Base-by-base conservation (phyloP, 64 coral and sea anemone species). In the Montipora capricornis region DNA sequence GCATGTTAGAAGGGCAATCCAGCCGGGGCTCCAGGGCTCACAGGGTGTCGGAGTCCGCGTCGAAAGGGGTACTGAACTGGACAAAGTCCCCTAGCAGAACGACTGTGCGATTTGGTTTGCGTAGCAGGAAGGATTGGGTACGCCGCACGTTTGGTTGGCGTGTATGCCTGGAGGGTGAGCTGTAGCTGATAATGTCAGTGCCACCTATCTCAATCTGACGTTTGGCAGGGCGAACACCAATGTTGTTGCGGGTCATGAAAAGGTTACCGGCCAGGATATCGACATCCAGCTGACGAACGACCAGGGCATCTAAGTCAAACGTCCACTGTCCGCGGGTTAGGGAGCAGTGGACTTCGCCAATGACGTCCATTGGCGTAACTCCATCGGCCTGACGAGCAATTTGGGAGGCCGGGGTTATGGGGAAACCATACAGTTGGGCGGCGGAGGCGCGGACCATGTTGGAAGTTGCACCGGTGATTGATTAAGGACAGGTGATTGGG, bases 271-370 rank as follows among this genome's bases (percentile, higher is more conserved):
- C 22, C 22, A 24, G 22, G 22, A 24, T 24, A 24, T 83, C 87
- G 14, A 89, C 22, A 24, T 89, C 51, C 0, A 79, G 49, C 15
- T 89, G 74, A 16, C 74, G 74, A 20, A 89, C 79, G 19, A 83
- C 90, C 57, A 91, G 29, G n/a, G 89, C 89, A 20, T 71, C 89
- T 9, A 91, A 16, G 8, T 91, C 78, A 55, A 91, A 91, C 12
- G 61, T 80, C 20, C 16, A 14, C 12, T 48, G 11, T 11, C 79
- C 78, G 19, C 90, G 45, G 47, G 79, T 74, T 22, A 91, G 79
- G 37, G 79, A 83, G 44, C 79, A 83, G 49, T 89, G 87, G 22
- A 89, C 87, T 22, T 89, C 87, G 17, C 74, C 87, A 16, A 75
- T 37, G 8, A 91, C 66, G 24, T 91, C 79, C 79, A 91, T 91